Percentiles rank a stretch among this genome's conserved stretches.
Evolutionary conservation across 2,888 invertebrate genomes (phyloP).

Genomic region (Syritta pipiens): DNA sequence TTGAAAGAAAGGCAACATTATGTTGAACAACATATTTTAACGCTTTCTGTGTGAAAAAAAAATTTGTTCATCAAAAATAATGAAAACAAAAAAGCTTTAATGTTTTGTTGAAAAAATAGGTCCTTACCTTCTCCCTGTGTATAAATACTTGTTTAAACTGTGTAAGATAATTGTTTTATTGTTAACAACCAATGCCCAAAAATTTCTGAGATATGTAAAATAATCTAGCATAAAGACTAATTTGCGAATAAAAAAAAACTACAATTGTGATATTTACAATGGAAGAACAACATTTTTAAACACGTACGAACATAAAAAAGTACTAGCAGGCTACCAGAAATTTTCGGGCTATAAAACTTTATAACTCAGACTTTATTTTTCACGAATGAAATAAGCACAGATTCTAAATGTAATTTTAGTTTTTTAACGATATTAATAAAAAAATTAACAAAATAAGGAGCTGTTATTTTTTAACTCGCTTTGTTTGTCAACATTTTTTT

Average conservation of each 20-base stretch:
- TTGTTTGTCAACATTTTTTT: too few species aligned
- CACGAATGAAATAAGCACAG: constrained; percentile 44
- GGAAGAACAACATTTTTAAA: constrained; percentile 32
- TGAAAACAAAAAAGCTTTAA: neutral
- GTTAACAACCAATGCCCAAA: constrained; percentile 25
- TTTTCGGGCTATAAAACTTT: constrained; percentile 28
- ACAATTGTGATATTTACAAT: constrained; percentile 53
- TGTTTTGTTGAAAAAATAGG: too few species aligned
- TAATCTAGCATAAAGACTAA: constrained; percentile 6
- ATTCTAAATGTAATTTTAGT: constrained; percentile 35
- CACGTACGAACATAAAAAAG: neutral
- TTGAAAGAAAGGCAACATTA: neutral
- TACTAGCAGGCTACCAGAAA: constrained; percentile 23
- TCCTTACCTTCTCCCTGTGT: too few species aligned
- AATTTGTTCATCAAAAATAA: neutral
- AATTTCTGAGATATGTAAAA: constrained; percentile 35
- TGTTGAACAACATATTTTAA: too few species aligned
- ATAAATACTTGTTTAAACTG: constrained; percentile 1
- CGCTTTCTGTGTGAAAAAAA: too few species aligned
- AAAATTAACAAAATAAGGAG: constrained; percentile 1
- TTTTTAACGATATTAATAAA: constrained; percentile 38
- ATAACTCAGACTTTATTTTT: constrained; percentile 8
- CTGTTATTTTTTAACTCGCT: too few species aligned
- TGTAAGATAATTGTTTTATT: constrained; percentile 4
- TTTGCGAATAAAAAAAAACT: constrained; percentile 38